A percentile compares a stretch with the other conserved stretches of the same genome.
These are phyloP conservation scores for Heliconius congener DNA, from an alignment of 1,140 invertebrate species.

Conservation along the genomic window DNA sequence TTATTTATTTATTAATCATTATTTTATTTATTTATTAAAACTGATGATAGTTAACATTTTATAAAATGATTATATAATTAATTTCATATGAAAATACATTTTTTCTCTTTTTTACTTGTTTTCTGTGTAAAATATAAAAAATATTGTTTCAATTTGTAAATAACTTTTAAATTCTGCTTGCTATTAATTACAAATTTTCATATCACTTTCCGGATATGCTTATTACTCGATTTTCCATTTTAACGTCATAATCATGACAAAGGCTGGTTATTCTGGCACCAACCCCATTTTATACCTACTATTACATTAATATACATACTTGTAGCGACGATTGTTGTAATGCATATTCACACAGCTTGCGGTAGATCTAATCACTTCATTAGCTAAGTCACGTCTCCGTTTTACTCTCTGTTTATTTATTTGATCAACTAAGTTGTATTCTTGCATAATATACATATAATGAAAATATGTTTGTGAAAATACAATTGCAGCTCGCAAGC, in stretches of 20 bases:
- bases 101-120: too few relatives aligned
- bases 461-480: too few relatives aligned
- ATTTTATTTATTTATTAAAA: too few relatives aligned
- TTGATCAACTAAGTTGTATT: background rate
- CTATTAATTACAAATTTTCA: background rate
- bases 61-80: too few relatives aligned
- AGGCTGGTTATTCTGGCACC: background rate
- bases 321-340: background rate
- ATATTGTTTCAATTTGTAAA: too few relatives aligned
- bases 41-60: too few relatives aligned
- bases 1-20: too few relatives aligned
- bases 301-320: background rate
- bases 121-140: too few relatives aligned
- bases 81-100: too few relatives aligned
- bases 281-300: background rate
- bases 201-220: background rate
- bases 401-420: background rate
- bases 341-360: background rate
- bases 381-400: background rate
- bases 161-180: background rate
- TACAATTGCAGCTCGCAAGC: too few relatives aligned
- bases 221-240: background rate
- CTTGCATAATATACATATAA: too few relatives aligned
- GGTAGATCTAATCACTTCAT: slow-evolving; percentile 5
- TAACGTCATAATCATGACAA: background rate